phyloP scores from a whole-genome alignment of 2,888 invertebrate species.

The Conus canariensis region DNA sequence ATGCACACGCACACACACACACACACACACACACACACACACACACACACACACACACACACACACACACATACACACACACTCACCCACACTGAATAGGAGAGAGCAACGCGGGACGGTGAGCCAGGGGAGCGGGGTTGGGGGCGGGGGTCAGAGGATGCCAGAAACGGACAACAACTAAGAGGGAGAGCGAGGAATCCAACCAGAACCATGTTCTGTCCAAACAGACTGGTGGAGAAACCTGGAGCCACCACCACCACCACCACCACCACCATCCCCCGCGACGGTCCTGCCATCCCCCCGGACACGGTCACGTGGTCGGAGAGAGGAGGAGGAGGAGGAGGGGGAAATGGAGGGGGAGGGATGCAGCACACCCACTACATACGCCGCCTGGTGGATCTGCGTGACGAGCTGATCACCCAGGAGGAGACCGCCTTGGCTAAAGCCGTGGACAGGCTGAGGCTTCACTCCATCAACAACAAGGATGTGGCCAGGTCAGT shows the following conservation, averaged over 20 bases:
- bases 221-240: slow-evolving; percentile 63
- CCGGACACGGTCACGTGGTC: slow-evolving; percentile 5
- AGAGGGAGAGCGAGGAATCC: too few relatives aligned
- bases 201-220: neutral
- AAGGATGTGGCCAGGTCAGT: slow-evolving; percentile 33
- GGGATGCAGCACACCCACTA: slow-evolving; percentile 60
- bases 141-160: too few relatives aligned
- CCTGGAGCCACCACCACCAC: slow-evolving; percentile 44
- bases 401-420: slow-evolving; percentile 64
- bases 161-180: neutral
- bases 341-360: neutral
- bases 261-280: neutral
- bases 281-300: neutral
- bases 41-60: too few relatives aligned
- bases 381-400: slow-evolving; percentile 63
- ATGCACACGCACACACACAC: too few relatives aligned
- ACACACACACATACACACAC: too few relatives aligned
- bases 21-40: too few relatives aligned
- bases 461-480: slow-evolving; percentile 57
- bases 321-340: neutral
- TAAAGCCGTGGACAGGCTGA: slow-evolving; percentile 65
- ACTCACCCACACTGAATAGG: too few relatives aligned
- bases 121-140: too few relatives aligned
- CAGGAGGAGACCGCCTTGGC: slow-evolving; percentile 67
- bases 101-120: too few relatives aligned